These are phyloP conservation scores for Meghimatium bilineatum DNA, from an alignment of 2,888 invertebrate species.

Conservation along the genomic window DNA sequence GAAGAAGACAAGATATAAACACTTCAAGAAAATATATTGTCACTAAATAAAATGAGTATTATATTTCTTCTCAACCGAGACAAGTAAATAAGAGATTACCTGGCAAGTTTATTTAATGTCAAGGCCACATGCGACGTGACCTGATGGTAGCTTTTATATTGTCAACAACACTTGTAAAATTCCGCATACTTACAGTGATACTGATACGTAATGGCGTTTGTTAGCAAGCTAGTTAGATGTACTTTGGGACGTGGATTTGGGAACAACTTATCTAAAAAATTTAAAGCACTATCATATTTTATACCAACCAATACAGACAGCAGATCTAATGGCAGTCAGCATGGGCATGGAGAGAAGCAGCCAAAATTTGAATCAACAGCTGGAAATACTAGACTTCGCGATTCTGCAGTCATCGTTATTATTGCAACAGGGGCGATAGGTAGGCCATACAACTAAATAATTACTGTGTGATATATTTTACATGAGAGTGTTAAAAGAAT, in stretches of 20 bases:
- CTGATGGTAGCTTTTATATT: background rate
- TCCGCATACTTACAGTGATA: background rate
- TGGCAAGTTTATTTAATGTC: background rate
- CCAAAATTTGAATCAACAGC: background rate
- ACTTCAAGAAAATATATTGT: no score
- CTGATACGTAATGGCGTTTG: background rate
- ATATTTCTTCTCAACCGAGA: no score
- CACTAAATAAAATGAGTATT: no score
- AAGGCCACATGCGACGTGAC: conserved; percentile 1
- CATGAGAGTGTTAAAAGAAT: no score
- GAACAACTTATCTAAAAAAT: background rate
- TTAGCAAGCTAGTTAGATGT: background rate
- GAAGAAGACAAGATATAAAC: no score
- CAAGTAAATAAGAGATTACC: background rate
- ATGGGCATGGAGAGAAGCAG: background rate
- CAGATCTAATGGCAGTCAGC: background rate
- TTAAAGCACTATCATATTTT: background rate
- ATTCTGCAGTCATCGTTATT: background rate
- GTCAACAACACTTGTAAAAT: no score
- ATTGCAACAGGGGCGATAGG: background rate
- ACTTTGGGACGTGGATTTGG: background rate
- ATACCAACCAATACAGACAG: background rate
- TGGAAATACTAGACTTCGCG: background rate
- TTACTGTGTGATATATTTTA: no score
- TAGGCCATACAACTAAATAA: no score